Percentiles rank a stretch among this genome's conserved stretches.
phyloP scores from a whole-genome alignment of 1,140 invertebrate species.

The Muscidifurax raptorellus region DNA sequence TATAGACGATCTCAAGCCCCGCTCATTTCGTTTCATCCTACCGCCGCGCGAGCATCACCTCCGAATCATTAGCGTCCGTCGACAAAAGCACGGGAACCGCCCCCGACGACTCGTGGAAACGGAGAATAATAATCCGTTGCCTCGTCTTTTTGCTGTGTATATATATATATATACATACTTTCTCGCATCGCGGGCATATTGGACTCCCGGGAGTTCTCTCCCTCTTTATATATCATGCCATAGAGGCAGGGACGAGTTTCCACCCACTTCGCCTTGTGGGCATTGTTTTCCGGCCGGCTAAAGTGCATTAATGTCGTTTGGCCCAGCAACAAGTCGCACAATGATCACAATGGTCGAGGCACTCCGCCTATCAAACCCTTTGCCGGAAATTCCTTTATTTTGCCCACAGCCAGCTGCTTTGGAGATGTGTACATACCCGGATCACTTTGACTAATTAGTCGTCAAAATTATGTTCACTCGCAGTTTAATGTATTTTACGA shows the following conservation, averaged over 20 bases:
- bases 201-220: constrained; percentile 54
- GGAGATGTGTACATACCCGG: not conserved
- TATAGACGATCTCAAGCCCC: not conserved
- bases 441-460: constrained; percentile 1
- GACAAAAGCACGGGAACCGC: constrained; percentile 36
- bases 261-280: constrained; percentile 28
- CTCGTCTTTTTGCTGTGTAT: not conserved
- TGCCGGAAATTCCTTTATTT: not conserved
- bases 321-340: constrained; percentile 30
- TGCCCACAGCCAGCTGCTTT: not conserved
- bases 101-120: constrained; percentile 28
- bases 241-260: constrained; percentile 1
- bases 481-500: no score
- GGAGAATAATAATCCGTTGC: not conserved
- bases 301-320: constrained; percentile 39
- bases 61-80: constrained; percentile 45
- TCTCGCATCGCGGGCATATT: constrained; percentile 43
- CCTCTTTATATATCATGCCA: not conserved
- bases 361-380: constrained; percentile 12
- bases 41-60: not conserved
- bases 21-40: constrained; percentile 22
- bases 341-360: constrained; percentile 8
- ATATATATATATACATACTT: not conserved
- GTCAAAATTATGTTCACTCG: no score
- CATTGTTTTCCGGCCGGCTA: constrained; percentile 24